Conservation (phyloP, 2,113 vertebrate species). For the Solenodon paradoxus region DNA sequence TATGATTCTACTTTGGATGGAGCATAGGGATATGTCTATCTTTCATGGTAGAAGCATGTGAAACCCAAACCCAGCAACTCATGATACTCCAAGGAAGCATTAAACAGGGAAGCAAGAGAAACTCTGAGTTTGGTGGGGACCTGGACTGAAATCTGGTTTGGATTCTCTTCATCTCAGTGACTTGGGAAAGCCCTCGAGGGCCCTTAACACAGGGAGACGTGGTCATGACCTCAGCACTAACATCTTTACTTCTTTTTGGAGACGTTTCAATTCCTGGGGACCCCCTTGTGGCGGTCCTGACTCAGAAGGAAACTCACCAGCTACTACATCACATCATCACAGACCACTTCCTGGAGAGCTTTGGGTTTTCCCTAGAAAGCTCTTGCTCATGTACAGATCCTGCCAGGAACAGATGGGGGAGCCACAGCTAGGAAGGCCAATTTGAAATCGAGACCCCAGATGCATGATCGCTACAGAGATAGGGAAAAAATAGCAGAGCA, state of each 20-base stretch:
- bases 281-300: conserved; percentile 69
- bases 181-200: conserved; percentile 42
- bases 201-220: background rate
- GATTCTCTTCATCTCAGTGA: conserved; percentile 19
- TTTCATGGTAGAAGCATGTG: background rate
- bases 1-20: background rate
- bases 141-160: conserved; percentile 14
- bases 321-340: background rate
- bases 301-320: conserved; percentile 73
- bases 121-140: background rate
- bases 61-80: background rate
- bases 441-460: background rate
- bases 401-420: conserved; percentile 10
- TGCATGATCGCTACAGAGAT: background rate
- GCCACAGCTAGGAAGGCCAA: background rate
- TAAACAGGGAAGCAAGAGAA: background rate
- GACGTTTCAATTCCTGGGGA: conserved; percentile 70
- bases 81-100: background rate
- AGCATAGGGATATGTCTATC: fast-evolving
- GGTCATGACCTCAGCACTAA: conserved; percentile 45
- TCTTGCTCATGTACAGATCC: background rate
- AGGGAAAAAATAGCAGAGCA: background rate
- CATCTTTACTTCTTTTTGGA: conserved; percentile 28
- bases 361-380: conserved; percentile 71
- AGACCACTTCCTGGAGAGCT: conserved; percentile 71